Base-by-base conservation (phyloP, 2,113 vertebrate genomes). In the Cololabis saira region DNA sequence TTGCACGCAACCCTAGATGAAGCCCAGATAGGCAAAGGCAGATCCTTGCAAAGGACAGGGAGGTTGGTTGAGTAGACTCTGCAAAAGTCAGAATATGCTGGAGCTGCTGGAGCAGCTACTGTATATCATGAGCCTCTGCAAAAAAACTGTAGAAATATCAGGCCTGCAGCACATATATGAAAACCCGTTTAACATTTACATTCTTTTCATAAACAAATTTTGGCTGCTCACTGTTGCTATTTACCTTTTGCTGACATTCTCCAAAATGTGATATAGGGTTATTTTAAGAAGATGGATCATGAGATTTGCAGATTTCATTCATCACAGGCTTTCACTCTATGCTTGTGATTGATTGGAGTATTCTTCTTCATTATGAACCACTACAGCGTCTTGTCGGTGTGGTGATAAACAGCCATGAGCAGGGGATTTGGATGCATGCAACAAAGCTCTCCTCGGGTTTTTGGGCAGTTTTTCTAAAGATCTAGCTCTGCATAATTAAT, bases 401-500 rank as follows among this genome's bases (percentile, higher is more conserved):
- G 68, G 61, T n/a, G 16, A 82, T 74, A 74, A 82, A 76, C 53
- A 58, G 45, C 40, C 61, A 74, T 63, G 76, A 81, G 82, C 87
- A 27, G 50, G 81, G 87, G 87, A 89, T 84, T 87, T 77, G 54
- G 72, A 74, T 41, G 33, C 61, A 1, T 40, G 17, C 59, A 42
- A 64, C 63, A 41, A 33, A 5, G 43, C 74, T 80, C 51, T 67
- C 63, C 65, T 85, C 72, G 73, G 57, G 61, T 85, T 73, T 80
- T 70, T 52, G 12, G 63, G 40, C 41, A 22, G 45, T 53, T 73
- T 81, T 86, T 62, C 63, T 12, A 50, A 72, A 63, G 69, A 82
- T 62, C 63, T n/a, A 55, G 48, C 71, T 72, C 47, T 50, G 86
- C 86, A 90, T 90, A 88, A 92, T 91, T 90, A 89, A 92, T 89